Evolutionary conservation across 2,113 vertebrate genomes (phyloP).

Genomic region (Sceloporus tristichus): DNA sequence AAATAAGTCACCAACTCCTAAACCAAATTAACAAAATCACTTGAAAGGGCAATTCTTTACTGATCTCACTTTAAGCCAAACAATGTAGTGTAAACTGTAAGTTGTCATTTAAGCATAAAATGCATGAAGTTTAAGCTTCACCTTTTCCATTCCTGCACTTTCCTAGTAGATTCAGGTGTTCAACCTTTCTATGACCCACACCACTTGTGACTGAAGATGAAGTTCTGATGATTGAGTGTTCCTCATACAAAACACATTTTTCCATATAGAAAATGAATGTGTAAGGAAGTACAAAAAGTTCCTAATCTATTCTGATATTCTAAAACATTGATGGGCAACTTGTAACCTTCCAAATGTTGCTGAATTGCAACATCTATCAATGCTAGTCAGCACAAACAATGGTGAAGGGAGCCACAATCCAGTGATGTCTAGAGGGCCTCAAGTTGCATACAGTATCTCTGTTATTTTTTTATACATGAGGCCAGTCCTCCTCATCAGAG

Average conservation of each 20-base stretch:
- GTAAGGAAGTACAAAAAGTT: background rate
- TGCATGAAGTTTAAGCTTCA: constrained; percentile 6
- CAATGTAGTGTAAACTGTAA: constrained; percentile 43
- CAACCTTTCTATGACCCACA: background rate
- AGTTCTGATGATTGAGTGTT: background rate
- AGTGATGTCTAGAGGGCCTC: no score
- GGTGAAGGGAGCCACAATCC: background rate
- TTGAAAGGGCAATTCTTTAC: background rate
- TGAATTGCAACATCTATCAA: background rate
- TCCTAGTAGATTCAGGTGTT: no score
- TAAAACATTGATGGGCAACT: no score
- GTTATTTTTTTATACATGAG: no score
- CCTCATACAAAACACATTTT: background rate
- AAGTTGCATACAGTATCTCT: no score
- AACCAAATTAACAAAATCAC: background rate
- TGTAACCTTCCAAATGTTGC: no score
- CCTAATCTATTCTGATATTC: background rate
- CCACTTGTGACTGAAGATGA: background rate
- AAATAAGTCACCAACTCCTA: background rate
- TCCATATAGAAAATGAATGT: background rate
- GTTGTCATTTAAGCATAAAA: background rate
- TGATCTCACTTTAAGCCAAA: constrained; percentile 10
- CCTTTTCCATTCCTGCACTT: background rate
- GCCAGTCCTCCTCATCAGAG: no score
- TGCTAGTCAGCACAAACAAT: background rate